These are phyloP conservation scores for Pteromalus puparum DNA, from an alignment of 1,140 invertebrate species.

Conservation along the genomic window DNA sequence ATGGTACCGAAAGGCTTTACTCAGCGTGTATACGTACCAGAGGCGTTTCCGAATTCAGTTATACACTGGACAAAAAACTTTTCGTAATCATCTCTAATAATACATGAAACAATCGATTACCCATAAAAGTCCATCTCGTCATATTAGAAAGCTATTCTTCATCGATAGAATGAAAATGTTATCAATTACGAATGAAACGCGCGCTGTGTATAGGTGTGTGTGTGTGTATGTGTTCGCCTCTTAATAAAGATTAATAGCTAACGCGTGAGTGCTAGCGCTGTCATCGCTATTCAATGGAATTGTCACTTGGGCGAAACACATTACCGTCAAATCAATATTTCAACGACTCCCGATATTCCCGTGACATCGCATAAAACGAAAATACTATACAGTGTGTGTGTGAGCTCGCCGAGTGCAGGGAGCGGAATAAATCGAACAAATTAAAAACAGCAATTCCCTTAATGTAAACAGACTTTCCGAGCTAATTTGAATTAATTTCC, in stretches of 20 bases:
- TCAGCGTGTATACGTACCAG: not conserved
- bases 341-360: not conserved
- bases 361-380: conserved; percentile 1
- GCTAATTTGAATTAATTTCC: not conserved
- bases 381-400: not conserved
- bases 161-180: not conserved
- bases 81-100: not conserved
- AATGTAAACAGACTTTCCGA: not conserved
- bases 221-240: not conserved
- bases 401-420: not conserved
- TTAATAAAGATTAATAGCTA: conserved; percentile 5
- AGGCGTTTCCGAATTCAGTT: not conserved
- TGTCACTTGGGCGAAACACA: not conserved
- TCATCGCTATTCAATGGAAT: conserved; percentile 5
- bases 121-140: not conserved
- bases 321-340: conserved; percentile 16
- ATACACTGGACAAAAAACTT: not conserved
- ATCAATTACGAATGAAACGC: not conserved
- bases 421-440: not conserved
- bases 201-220: not conserved
- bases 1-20: not conserved
- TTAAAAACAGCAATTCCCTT: not conserved
- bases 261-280: not conserved
- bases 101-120: not conserved
- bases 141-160: not conserved